Evolutionary conservation across 2,888 invertebrate species (phyloP).

Genomic region (Orthonychiurus folsomi): DNA sequence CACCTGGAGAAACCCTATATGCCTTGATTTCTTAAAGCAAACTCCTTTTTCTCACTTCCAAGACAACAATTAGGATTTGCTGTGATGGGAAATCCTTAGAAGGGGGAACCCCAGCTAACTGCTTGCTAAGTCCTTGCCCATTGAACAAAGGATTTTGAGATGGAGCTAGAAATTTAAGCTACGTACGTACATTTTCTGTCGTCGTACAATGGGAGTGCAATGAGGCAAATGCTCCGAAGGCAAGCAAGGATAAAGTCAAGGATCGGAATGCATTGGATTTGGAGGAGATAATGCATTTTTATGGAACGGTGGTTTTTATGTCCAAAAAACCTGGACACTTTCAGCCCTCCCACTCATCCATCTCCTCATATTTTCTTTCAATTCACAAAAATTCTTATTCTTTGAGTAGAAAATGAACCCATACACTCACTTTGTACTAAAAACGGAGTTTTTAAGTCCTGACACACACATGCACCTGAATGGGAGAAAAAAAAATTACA

Average conservation of each 20-base stretch:
- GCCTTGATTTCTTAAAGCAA: too few relatives aligned
- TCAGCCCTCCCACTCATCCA: conserved; percentile 15
- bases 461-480: too few relatives aligned
- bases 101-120: not conserved
- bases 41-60: conserved; percentile 10
- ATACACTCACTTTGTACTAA: too few relatives aligned
- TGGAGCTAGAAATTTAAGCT: not conserved
- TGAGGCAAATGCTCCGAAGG: conserved; percentile 26
- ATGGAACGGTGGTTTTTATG: conserved; percentile 35
- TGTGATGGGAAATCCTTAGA: not conserved
- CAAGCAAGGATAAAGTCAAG: conserved; percentile 29
- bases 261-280: conserved; percentile 30
- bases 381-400: too few relatives aligned
- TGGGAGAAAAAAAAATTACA: too few relatives aligned
- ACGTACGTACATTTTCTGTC: not conserved
- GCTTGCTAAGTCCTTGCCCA: not conserved
- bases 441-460: too few relatives aligned
- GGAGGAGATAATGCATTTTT: conserved; percentile 33
- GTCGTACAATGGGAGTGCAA: conserved; percentile 10
- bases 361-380: too few relatives aligned
- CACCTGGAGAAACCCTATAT: too few relatives aligned
- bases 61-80: conserved; percentile 29
- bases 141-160: not conserved
- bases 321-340: conserved; percentile 17
- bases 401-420: too few relatives aligned